Evolutionary conservation across 2,888 invertebrate species (phyloP), one percentile per base, ranked within the genome.

Genomic region (Halictus ligatus): DNA sequence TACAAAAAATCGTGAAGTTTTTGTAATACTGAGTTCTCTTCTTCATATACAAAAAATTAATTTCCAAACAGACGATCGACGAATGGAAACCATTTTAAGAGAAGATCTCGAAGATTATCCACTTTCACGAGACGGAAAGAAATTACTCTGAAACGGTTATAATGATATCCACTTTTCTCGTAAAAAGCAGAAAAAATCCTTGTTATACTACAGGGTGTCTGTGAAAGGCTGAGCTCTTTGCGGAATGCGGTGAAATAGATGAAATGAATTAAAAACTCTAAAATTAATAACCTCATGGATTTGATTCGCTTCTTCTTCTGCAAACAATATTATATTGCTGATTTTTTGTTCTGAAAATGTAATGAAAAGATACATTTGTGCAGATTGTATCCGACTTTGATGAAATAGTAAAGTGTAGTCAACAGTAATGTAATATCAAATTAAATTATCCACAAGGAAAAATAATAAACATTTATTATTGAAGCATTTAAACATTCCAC

Each of bases 101-200:
- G 15, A 29, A 35, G 25, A 40, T 21, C 15, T 29, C 18, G 72
- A 78, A 74, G n/a, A 81, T 69, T 78, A 21, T 46, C 54, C 46
- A 79, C 78, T 82, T 84, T 84, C 78, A 75, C 83, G 75, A 46
- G 46, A 82, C 74, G 75, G 75, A 46, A 72, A 84, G 75, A 46
- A 72, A 84, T 78, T 78, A 54, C 50, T 25, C 21, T 21, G 64
- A 54, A 54, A 64, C 15, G 78, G 21, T 25, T 58, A 75, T 81
- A 74, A 77, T 60, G 74, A 74, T 75, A 48, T 69, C 29, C 77
- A 43, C 13, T 43, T 78, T 35, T 60, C 78, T 72, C 7, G 71
- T 13, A 46, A 54, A 35, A 29, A 29, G 29, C 18, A 12, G 15
- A 25, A 40, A 46, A 69, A 46, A 21, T 10, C 1, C 54, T 67